Evolutionary conservation across 2,113 vertebrate species (phyloP).

Genomic region (Osmerus eperlanus): DNA sequence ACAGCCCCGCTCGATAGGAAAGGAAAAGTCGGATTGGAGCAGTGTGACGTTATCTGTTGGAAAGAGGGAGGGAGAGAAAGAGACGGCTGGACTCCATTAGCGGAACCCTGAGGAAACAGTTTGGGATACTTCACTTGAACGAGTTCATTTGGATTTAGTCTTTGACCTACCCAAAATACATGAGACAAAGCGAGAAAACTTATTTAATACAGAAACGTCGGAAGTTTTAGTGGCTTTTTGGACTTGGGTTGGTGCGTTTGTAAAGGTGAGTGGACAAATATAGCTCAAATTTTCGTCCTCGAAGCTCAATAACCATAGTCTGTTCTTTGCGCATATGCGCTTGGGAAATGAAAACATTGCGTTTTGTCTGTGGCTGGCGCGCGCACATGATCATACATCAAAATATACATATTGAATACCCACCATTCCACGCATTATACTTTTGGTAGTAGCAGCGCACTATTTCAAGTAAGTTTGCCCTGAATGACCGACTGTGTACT

Average conservation of each 20-base stretch:
- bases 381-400: background rate
- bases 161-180: slow-evolving; percentile 38
- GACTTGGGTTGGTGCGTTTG: slow-evolving; percentile 50
- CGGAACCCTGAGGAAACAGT: slow-evolving; percentile 64
- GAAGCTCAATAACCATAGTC: slow-evolving; percentile 14
- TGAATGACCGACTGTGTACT: slow-evolving; percentile 6
- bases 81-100: slow-evolving; percentile 77
- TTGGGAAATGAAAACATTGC: slow-evolving; percentile 30
- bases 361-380: background rate
- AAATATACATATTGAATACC: background rate
- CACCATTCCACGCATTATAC: too few species aligned
- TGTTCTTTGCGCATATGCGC: slow-evolving; percentile 18
- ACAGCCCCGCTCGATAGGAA: slow-evolving; percentile 45
- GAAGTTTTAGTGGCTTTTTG: slow-evolving; percentile 43
- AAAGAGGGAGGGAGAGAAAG: slow-evolving; percentile 46
- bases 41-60: slow-evolving; percentile 69
- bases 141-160: slow-evolving; percentile 49
- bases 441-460: background rate
- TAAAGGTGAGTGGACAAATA: slow-evolving; percentile 68
- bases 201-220: slow-evolving; percentile 39
- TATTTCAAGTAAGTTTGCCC: background rate
- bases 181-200: slow-evolving; percentile 48
- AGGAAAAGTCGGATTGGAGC: slow-evolving; percentile 70
- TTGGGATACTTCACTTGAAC: slow-evolving; percentile 70
- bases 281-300: slow-evolving; percentile 43